These are phyloP conservation scores for Pseudococcus jackbeardsleyi DNA, from an alignment of 2,888 invertebrate species.

Conservation along the genomic window DNA sequence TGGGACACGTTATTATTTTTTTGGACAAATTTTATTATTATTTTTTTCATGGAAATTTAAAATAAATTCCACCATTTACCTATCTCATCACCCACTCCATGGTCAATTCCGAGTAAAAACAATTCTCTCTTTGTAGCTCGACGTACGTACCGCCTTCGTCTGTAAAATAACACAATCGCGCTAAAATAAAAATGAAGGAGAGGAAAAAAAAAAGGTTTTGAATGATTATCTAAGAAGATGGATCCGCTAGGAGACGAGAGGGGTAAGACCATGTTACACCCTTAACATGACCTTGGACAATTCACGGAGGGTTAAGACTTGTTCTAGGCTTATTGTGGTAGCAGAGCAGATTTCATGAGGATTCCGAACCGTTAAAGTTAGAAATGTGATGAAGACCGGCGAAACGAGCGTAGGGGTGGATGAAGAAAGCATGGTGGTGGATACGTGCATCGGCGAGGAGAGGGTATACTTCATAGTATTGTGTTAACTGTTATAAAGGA, in stretches of 20 bases:
- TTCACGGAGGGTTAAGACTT: constrained; percentile 57
- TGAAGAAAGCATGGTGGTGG: constrained; percentile 34
- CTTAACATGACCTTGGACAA: constrained; percentile 62
- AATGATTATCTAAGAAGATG: constrained; percentile 55
- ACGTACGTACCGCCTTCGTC: not conserved
- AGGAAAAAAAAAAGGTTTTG: constrained; percentile 57
- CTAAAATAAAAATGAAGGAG: constrained; percentile 45
- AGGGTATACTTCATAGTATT: constrained; percentile 48
- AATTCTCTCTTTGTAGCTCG: not conserved
- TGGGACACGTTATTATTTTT: too few species aligned
- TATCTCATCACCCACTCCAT: not conserved
- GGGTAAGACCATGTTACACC: constrained; percentile 41
- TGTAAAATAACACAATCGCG: not conserved
- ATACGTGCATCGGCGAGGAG: not conserved
- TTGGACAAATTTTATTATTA: too few species aligned
- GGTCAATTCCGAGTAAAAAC: not conserved
- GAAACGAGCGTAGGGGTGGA: constrained; percentile 49
- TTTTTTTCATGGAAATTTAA: too few species aligned
- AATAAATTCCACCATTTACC: not conserved
- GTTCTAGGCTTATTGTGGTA: constrained; percentile 55
- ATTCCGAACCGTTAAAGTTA: constrained; percentile 49
- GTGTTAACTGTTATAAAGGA: constrained; percentile 59
- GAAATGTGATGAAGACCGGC: constrained; percentile 32
- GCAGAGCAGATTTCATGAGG: constrained; percentile 58
- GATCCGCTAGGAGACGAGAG: not conserved